A percentile compares a stretch with the other conserved stretches of the same genome.
phyloP scores from a whole-genome alignment of 2,888 invertebrate genomes.

The Pristionchus entomophagus region DNA sequence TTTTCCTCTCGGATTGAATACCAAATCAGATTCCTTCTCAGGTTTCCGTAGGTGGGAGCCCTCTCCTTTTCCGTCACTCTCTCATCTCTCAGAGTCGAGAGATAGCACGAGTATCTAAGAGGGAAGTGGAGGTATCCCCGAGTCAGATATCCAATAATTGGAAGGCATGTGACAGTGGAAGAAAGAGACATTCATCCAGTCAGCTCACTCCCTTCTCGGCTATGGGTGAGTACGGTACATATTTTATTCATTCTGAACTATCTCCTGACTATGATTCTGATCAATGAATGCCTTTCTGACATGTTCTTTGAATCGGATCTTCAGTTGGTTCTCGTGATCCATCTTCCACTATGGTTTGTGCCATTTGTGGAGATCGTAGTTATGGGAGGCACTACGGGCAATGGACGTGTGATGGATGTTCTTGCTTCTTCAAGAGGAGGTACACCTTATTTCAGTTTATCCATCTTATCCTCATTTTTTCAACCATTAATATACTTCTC shows the following conservation, averaged over 20 bases:
- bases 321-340: slow-evolving; percentile 23
- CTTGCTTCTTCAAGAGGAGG: slow-evolving; percentile 90
- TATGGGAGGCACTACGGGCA: slow-evolving; percentile 89
- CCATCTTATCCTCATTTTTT: too few species aligned
- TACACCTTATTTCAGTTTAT: not conserved
- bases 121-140: not conserved
- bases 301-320: not conserved
- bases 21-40: slow-evolving; percentile 6
- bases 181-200: not conserved
- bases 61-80: not conserved
- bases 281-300: not conserved
- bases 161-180: not conserved
- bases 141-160: slow-evolving; percentile 39
- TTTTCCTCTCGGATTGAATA: not conserved
- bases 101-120: not conserved
- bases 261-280: not conserved
- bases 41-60: not conserved
- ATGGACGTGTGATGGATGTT: slow-evolving; percentile 87
- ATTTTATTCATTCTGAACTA: not conserved
- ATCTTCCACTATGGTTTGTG: slow-evolving; percentile 78
- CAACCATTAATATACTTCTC: not conserved
- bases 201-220: not conserved
- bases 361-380: slow-evolving; percentile 84
- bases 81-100: not conserved
- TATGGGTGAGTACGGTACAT: not conserved